Evolutionary conservation across 2,888 invertebrate species (phyloP).

Genomic region (Dasypogon diadema): DNA sequence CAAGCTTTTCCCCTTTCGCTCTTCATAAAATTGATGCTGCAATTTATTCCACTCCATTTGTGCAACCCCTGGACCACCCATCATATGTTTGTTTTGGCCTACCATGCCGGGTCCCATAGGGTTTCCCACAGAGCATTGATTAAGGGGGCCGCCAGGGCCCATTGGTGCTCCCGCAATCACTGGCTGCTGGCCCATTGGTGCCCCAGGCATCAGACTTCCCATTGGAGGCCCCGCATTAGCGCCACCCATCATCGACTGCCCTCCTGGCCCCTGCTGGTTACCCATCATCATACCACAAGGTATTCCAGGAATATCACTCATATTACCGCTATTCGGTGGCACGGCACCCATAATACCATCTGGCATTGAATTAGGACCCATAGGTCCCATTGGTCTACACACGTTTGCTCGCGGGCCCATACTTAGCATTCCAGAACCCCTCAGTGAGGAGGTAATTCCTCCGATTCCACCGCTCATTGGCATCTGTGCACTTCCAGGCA

Average conservation of each 20-base stretch:
- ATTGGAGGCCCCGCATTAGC: constrained; percentile 38
- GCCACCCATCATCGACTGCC: constrained; percentile 55
- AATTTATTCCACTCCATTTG: constrained; percentile 93
- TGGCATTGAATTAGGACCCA: constrained; percentile 63
- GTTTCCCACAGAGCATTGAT: constrained; percentile 37
- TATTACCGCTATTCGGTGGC: constrained; percentile 51
- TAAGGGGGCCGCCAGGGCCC: constrained; percentile 55
- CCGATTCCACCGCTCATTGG: constrained; percentile 66
- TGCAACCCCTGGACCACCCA: constrained; percentile 67
- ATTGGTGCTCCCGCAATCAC: constrained; percentile 53
- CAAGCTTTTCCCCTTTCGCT: constrained; percentile 69
- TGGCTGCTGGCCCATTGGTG: constrained; percentile 29
- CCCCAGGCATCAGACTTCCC: background rate
- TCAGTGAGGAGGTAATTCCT: constrained; percentile 48
- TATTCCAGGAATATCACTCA: constrained; percentile 48
- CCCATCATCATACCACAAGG: constrained; percentile 50
- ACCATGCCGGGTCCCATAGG: constrained; percentile 55
- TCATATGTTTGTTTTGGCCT: constrained; percentile 56
- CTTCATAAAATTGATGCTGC: constrained; percentile 88
- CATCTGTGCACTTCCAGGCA: constrained; percentile 60
- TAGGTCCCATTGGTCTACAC: constrained; percentile 63
- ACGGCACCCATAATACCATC: constrained; percentile 59
- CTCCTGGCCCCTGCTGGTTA: constrained; percentile 23
- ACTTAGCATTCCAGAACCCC: constrained; percentile 64
- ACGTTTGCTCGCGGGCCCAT: constrained; percentile 67